These are phyloP conservation scores for Chaetogeoica ovagalla DNA, from an alignment of 2,888 invertebrate genomes.

Conservation along the genomic window DNA sequence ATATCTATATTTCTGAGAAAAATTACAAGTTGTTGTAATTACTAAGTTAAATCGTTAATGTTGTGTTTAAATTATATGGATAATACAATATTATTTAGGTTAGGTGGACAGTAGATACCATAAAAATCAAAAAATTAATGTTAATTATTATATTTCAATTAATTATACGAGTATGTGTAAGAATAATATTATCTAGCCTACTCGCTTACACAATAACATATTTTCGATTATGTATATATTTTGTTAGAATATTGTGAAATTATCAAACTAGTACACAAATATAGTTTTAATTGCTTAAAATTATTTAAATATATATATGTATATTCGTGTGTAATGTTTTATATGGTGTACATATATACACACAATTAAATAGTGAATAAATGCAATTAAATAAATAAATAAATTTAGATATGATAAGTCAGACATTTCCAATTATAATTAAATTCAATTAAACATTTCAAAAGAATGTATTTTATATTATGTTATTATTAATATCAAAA, in stretches of 20 bases:
- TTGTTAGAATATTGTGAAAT: neutral
- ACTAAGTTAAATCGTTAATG: neutral
- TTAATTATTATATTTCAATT: neutral
- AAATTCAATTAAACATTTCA: neutral
- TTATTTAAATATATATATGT: neutral
- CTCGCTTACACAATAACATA: neutral
- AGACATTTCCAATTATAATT: neutral
- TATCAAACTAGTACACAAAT: neutral
- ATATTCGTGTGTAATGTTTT: too few relatives aligned
- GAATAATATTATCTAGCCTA: neutral
- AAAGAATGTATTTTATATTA: neutral
- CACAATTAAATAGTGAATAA: neutral
- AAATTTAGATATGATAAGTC: conserved; percentile 8
- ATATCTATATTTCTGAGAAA: neutral
- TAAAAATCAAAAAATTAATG: neutral
- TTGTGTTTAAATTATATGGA: neutral
- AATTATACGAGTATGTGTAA: neutral
- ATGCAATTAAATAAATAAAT: conserved; percentile 1
- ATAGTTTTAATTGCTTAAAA: neutral
- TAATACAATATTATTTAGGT: neutral
- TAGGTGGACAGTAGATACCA: neutral
- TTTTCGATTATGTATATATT: neutral
- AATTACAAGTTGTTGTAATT: conserved; percentile 1
- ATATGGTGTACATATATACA: too few relatives aligned
- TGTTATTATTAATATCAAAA: neutral